These are phyloP conservation scores for cattle (Bos taurus) DNA, from an alignment of 2,113 vertebrate genomes.

Conservation along the genomic window DNA sequence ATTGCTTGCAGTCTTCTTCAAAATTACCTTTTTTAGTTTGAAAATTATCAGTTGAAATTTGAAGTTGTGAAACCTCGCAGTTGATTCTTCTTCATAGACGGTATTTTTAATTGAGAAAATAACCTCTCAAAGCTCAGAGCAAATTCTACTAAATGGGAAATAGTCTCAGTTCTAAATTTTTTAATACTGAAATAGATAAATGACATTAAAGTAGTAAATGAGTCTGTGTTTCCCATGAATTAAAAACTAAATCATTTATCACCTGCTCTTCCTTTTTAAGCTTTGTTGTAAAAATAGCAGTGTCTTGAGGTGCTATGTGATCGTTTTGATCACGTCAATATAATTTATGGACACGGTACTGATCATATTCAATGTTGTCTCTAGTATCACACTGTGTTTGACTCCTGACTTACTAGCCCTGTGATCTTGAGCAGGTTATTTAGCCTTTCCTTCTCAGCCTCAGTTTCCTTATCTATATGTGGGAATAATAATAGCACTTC, in stretches of 20 bases:
- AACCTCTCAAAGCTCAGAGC: neutral
- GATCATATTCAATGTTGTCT: neutral
- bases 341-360: neutral
- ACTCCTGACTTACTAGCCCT: neutral
- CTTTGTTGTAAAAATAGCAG: neutral
- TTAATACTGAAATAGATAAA: neutral
- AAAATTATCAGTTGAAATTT: neutral
- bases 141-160: neutral
- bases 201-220: neutral
- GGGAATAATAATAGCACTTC: neutral
- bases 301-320: neutral
- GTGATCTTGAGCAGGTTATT: neutral
- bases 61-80: neutral
- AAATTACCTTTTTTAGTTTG: neutral
- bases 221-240: neutral
- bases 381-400: neutral
- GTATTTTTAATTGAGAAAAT: neutral
- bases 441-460: neutral
- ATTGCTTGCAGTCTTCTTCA: neutral
- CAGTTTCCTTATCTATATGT: neutral
- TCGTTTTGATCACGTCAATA: neutral
- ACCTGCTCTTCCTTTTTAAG: neutral
- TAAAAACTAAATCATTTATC: neutral
- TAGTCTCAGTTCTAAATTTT: conserved; percentile 27
- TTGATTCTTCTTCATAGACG: neutral